phyloP scores from a whole-genome alignment of 1,140 invertebrate species.

The Drosophila sproati region DNA sequence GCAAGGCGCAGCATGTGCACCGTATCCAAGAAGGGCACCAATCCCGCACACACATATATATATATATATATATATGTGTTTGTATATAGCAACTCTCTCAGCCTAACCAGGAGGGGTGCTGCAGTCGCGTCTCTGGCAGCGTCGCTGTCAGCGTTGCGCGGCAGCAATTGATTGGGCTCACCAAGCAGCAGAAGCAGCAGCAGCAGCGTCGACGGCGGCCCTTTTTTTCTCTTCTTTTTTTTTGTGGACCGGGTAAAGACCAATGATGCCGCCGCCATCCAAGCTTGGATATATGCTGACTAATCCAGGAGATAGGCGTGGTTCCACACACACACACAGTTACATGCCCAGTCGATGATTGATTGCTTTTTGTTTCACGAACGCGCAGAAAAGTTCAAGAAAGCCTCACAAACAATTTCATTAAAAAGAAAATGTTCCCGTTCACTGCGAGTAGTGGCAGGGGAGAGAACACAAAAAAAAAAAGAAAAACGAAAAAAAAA shows the following conservation, averaged over 20 bases:
- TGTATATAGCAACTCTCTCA: conserved; percentile 13
- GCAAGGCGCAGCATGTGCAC: conserved; percentile 62
- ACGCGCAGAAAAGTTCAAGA: conserved; percentile 72
- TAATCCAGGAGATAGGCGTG: conserved; percentile 84
- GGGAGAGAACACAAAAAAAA: neutral
- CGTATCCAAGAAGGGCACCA: conserved; percentile 42
- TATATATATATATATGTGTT: neutral
- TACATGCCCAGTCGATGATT: conserved; percentile 68
- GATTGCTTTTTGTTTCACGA: conserved; percentile 80
- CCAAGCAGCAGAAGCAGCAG: conserved; percentile 58
- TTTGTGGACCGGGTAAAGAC: conserved; percentile 62
- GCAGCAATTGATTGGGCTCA: conserved; percentile 81
- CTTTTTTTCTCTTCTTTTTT: conserved; percentile 14
- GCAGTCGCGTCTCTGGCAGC: conserved; percentile 35
- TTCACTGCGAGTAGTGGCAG: neutral
- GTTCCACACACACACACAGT: conserved; percentile 57
- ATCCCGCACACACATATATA: conserved; percentile 33
- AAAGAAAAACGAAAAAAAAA: conserved; percentile 49
- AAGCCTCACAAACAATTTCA: conserved; percentile 71
- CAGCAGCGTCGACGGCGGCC: conserved; percentile 47
- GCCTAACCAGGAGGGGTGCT: conserved; percentile 55
- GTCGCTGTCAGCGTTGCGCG: conserved; percentile 58
- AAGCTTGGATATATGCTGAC: conserved; percentile 70
- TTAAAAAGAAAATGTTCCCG: conserved; percentile 58
- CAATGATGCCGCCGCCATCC: conserved; percentile 79